Percentiles rank a stretch among this genome's conserved stretches.
Conservation (phyloP, 2,888 invertebrate genomes). For the Drepana falcataria region DNA sequence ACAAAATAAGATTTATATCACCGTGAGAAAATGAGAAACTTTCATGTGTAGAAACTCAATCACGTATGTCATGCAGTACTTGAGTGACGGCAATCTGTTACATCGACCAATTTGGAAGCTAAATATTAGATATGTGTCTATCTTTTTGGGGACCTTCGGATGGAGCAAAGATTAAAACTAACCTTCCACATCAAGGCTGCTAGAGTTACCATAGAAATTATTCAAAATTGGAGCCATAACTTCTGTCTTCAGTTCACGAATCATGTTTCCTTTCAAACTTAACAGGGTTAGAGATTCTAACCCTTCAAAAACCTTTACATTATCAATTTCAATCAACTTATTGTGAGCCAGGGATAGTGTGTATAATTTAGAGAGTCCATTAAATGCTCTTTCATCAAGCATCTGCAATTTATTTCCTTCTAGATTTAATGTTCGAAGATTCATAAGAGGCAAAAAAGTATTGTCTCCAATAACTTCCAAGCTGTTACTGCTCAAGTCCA, state of each 20-base stretch:
- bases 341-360: constrained; percentile 56
- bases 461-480: constrained; percentile 87
- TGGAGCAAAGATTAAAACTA: constrained; percentile 4
- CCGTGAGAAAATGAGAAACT: too few species aligned
- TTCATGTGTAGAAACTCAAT: too few species aligned
- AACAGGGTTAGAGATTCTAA: constrained; percentile 41
- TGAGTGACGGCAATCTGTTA: too few species aligned
- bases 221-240: constrained; percentile 53
- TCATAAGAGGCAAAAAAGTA: constrained; percentile 77
- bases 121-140: too few species aligned
- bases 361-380: constrained; percentile 46
- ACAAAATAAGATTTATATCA: too few species aligned
- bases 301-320: constrained; percentile 48
- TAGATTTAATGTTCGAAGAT: constrained; percentile 50
- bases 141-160: too few species aligned
- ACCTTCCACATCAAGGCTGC: constrained; percentile 64
- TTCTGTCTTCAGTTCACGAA: constrained; percentile 44
- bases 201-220: constrained; percentile 46
- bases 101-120: too few species aligned
- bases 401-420: constrained; percentile 67
- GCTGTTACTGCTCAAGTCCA: constrained; percentile 85
- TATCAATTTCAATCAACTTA: constrained; percentile 46
- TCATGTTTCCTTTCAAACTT: constrained; percentile 55
- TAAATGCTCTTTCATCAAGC: constrained; percentile 65
- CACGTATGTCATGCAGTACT: too few species aligned